A percentile compares a stretch with the other conserved stretches of the same genome.
phyloP scores from a whole-genome alignment of 2,888 invertebrate genomes.

The Drosophila siamana region DNA sequence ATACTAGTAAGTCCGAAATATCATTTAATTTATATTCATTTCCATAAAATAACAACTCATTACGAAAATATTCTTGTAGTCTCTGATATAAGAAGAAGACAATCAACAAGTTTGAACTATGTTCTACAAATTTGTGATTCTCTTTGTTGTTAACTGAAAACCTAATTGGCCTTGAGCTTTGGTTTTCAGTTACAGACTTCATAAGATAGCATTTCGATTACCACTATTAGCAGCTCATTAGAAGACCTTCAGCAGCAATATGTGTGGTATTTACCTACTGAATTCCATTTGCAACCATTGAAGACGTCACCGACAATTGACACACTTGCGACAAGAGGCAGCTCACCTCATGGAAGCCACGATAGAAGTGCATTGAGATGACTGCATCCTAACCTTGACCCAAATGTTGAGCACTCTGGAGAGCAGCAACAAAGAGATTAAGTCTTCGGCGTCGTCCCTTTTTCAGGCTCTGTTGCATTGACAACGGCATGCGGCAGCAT shows the following conservation, averaged over 20 bases:
- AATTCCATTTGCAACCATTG: background rate
- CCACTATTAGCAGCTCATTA: background rate
- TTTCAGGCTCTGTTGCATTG: slow-evolving; percentile 37
- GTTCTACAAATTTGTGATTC: no score
- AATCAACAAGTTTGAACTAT: no score
- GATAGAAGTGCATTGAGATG: slow-evolving; percentile 2
- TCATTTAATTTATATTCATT: no score
- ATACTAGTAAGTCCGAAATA: no score
- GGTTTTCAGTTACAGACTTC: background rate
- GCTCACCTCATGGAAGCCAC: slow-evolving; percentile 13
- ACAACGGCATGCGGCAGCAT: slow-evolving; percentile 62
- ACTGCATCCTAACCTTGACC: slow-evolving; percentile 68
- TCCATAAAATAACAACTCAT: no score
- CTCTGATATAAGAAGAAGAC: no score
- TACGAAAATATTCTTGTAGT: no score
- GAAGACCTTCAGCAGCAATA: background rate
- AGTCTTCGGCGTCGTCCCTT: slow-evolving; percentile 39
- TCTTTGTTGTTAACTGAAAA: no score
- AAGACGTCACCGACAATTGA: slow-evolving; percentile 43
- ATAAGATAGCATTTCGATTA: background rate
- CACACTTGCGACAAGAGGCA: slow-evolving; percentile 37
- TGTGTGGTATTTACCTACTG: background rate
- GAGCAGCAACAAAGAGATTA: slow-evolving; percentile 41
- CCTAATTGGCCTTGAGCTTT: background rate
- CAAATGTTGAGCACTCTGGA: slow-evolving; percentile 47